Evolutionary conservation across 2,888 invertebrate genomes (phyloP).

Genomic region (Cremastobaeus sp.): DNA sequence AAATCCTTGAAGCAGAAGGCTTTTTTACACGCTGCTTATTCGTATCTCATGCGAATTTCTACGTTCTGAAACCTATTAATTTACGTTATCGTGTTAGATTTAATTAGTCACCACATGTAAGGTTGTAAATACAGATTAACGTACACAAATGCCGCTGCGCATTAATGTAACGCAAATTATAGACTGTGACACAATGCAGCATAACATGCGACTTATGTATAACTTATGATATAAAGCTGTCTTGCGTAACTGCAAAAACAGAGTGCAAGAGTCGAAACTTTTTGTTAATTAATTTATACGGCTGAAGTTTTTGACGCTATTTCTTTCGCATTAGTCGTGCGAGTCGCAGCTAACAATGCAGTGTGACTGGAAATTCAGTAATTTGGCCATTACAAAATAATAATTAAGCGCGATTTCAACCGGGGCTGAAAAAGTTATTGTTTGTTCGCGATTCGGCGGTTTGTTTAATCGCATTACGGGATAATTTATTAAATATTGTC

Average conservation of each 20-base stretch:
- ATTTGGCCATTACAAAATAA: too few relatives aligned
- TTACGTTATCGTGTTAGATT: conserved; percentile 48
- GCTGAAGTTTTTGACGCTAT: not conserved
- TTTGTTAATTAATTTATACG: conserved; percentile 32
- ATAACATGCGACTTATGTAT: conserved; percentile 34
- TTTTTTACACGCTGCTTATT: too few relatives aligned
- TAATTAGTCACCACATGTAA: conserved; percentile 51
- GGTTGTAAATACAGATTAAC: conserved; percentile 53
- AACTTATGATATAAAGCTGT: conserved; percentile 21
- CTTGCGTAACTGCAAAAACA: conserved; percentile 10
- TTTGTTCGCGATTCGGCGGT: too few relatives aligned
- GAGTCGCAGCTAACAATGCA: too few relatives aligned
- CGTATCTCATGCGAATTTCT: conserved; percentile 2
- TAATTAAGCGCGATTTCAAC: too few relatives aligned
- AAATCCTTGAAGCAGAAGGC: too few relatives aligned
- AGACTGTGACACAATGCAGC: conserved; percentile 35
- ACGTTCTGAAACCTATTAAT: conserved; percentile 34
- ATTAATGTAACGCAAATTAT: conserved; percentile 44
- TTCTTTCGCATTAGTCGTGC: too few relatives aligned
- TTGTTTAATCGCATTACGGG: not conserved
- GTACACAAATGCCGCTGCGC: conserved; percentile 24
- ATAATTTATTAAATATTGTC: conserved; percentile 33
- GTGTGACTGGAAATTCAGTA: too few relatives aligned
- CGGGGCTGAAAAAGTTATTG: too few relatives aligned
- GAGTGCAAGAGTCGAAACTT: conserved; percentile 5